Evolutionary conservation across 2,888 invertebrate species (phyloP).

Genomic region (Aproaerema taeniolella): DNA sequence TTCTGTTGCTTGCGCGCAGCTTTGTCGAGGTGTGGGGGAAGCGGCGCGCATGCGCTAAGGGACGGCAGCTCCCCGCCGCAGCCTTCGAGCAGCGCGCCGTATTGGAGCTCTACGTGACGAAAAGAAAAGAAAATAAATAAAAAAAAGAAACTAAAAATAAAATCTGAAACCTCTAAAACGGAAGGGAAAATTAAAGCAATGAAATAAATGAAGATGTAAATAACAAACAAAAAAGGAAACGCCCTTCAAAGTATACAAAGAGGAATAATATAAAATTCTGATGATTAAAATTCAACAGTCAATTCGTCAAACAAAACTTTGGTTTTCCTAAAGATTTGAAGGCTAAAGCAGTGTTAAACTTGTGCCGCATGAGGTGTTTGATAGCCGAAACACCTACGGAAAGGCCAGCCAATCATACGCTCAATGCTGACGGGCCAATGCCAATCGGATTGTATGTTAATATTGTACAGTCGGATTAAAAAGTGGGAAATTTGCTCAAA

Average conservation of each 20-base stretch:
- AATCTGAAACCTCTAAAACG: constrained; percentile 8
- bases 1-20: constrained; percentile 75
- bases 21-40: constrained; percentile 78
- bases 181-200: background rate
- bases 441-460: constrained; percentile 30
- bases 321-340: too few species aligned
- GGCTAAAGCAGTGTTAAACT: too few species aligned
- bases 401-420: constrained; percentile 18
- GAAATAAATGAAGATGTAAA: too few species aligned
- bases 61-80: constrained; percentile 75
- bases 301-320: too few species aligned
- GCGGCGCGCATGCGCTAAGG: constrained; percentile 66
- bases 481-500: too few species aligned
- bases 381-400: constrained; percentile 11
- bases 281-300: too few species aligned
- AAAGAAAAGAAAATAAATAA: constrained; percentile 31
- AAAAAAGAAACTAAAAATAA: constrained; percentile 26
- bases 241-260: too few species aligned
- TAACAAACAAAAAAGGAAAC: too few species aligned
- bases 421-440: constrained; percentile 34
- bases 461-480: constrained; percentile 12
- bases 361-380: too few species aligned
- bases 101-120: constrained; percentile 72
- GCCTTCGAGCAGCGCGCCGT: constrained; percentile 72
- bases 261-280: too few species aligned